phyloP scores from a whole-genome alignment of 2,797 vertebrate genomes.

The Syndactyla subalaris region DNA sequence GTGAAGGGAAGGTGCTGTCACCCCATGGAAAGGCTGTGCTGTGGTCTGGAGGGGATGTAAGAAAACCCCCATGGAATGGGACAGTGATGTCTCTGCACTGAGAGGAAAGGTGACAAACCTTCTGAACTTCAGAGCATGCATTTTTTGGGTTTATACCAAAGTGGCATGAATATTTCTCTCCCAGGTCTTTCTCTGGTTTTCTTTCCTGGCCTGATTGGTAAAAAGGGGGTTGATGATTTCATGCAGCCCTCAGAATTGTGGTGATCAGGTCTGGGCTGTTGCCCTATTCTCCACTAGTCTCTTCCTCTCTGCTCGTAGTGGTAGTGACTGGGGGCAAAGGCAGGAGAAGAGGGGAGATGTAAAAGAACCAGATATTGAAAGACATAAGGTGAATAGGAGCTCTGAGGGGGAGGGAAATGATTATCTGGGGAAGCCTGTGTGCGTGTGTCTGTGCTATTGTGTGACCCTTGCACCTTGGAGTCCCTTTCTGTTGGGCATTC shows the following conservation, averaged over 20 bases:
- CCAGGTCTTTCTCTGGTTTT: background rate
- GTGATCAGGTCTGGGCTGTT: background rate
- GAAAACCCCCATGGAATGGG: background rate
- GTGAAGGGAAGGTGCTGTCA: background rate
- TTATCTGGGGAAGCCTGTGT: background rate
- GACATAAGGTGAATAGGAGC: background rate
- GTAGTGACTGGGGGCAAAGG: background rate
- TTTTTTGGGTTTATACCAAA: background rate
- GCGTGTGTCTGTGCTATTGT: background rate
- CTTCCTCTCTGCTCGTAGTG: background rate
- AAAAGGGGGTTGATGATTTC: background rate
- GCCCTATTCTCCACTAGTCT: background rate
- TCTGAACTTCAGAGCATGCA: background rate
- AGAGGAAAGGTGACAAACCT: background rate
- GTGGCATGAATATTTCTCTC: background rate
- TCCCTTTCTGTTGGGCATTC: background rate
- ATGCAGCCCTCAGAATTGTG: background rate
- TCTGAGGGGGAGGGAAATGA: background rate
- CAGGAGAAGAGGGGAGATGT: background rate
- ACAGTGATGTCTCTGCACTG: background rate
- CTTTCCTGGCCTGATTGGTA: background rate
- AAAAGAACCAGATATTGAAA: background rate
- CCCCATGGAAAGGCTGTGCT: background rate
- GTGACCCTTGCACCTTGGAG: background rate
- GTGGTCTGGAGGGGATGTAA: background rate